Percentiles rank a stretch among this genome's conserved stretches.
Evolutionary conservation across 2,888 invertebrate species (phyloP).

Genomic region (Eristalis arbustorum): DNA sequence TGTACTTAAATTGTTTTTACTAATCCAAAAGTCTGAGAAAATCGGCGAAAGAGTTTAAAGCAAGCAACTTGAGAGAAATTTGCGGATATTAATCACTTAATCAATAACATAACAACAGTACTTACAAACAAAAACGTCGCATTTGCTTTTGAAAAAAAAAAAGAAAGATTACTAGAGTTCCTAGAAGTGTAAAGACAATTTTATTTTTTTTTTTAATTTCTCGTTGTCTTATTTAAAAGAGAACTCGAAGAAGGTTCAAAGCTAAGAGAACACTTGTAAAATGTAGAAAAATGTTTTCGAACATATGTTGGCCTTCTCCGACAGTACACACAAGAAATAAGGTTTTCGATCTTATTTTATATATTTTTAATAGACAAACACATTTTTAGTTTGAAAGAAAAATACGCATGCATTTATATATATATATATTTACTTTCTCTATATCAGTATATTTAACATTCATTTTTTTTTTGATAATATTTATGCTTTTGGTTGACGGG

Average conservation of each 20-base stretch:
- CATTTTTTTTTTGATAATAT: conserved; percentile 72
- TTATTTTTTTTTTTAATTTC: not conserved
- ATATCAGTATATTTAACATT: conserved; percentile 72
- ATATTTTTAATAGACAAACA: conserved; percentile 65
- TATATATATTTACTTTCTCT: conserved; percentile 51
- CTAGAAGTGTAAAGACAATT: conserved; percentile 37
- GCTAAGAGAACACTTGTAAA: conserved; percentile 36
- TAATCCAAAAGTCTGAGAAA: conserved; percentile 37
- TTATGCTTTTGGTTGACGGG: conserved; percentile 80
- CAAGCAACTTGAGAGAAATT: conserved; percentile 46
- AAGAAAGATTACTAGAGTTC: conserved; percentile 3
- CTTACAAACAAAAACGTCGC: conserved; percentile 64
- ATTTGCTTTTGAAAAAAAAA: conserved; percentile 63
- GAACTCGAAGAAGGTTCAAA: conserved; percentile 22
- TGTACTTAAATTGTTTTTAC: conserved; percentile 46
- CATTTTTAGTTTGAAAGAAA: conserved; percentile 52
- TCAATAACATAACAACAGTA: conserved; percentile 70
- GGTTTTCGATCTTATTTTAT: conserved; percentile 39
- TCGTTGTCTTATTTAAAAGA: not conserved
- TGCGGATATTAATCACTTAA: conserved; percentile 66
- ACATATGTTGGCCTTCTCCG: conserved; percentile 72
- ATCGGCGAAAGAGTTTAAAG: conserved; percentile 1
- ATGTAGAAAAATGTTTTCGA: conserved; percentile 30
- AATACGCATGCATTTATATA: conserved; percentile 69
- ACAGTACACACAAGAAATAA: conserved; percentile 37